These are phyloP conservation scores for Leucosticte australis DNA, from an alignment of 2,113 vertebrate species.

Conservation along the genomic window DNA sequence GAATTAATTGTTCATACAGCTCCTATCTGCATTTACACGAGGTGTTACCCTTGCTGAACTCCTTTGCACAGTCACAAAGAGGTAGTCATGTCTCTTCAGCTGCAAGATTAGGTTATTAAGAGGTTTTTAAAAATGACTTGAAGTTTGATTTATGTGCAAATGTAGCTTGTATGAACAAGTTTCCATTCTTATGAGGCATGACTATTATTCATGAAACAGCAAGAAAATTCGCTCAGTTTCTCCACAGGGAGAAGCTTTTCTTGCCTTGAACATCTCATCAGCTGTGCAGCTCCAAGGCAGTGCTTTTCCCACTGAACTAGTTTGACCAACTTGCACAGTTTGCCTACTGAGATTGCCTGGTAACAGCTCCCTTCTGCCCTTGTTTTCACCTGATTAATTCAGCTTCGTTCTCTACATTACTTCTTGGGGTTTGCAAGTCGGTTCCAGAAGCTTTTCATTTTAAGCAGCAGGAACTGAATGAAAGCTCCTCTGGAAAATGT, in stretches of 20 bases:
- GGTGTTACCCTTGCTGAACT: not conserved
- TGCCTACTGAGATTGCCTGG: constrained; percentile 68
- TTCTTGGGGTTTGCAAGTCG: constrained; percentile 3
- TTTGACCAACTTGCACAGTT: constrained; percentile 55
- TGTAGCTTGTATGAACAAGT: not conserved
- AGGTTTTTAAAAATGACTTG: not conserved
- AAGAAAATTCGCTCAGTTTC: constrained; percentile 43
- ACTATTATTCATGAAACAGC: constrained; percentile 42
- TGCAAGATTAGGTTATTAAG: not conserved
- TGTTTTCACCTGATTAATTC: constrained; percentile 33
- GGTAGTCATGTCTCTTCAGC: not conserved
- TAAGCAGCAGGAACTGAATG: constrained; percentile 61
- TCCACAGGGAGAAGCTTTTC: constrained; percentile 3
- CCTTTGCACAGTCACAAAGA: not conserved
- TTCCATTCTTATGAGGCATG: not conserved
- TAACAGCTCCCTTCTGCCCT: constrained; percentile 29
- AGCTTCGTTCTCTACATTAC: not conserved
- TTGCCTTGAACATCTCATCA: not conserved
- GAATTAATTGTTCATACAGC: not conserved
- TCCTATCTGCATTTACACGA: not conserved
- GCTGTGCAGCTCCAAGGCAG: constrained; percentile 49
- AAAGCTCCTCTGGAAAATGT: constrained; percentile 52
- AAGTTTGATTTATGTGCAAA: constrained; percentile 14
- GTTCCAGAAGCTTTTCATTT: constrained; percentile 66
- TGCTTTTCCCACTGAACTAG: constrained; percentile 17